Percentiles rank a stretch among this genome's conserved stretches.
These are phyloP conservation scores for Platerodrilus igneus DNA, from an alignment of 2,888 invertebrate species.

Conservation along the genomic window DNA sequence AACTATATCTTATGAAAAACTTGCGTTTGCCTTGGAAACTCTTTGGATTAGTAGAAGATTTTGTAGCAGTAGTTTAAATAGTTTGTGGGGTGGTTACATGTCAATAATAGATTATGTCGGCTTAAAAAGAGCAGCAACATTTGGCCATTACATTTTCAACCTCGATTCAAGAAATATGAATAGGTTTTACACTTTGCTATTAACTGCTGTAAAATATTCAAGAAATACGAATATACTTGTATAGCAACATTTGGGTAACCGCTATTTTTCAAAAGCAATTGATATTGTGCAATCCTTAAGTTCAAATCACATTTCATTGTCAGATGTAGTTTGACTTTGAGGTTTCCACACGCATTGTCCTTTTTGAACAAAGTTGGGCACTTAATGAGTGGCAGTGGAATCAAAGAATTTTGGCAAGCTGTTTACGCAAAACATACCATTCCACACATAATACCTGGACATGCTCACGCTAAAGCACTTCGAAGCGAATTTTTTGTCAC, in stretches of 20 bases:
- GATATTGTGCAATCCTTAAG: constrained; percentile 2
- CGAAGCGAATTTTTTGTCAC: too few species aligned
- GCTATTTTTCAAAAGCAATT: constrained; percentile 1
- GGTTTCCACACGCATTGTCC: constrained; percentile 8
- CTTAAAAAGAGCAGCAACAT: constrained; percentile 5
- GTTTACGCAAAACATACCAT: constrained; percentile 3
- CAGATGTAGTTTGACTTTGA: not conserved
- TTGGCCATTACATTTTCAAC: constrained; percentile 4
- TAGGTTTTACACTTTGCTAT: too few species aligned
- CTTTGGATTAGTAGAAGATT: constrained; percentile 3
- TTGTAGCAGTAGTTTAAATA: not conserved
- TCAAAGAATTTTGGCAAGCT: constrained; percentile 8
- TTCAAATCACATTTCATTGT: constrained; percentile 1
- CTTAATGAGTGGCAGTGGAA: constrained; percentile 5
- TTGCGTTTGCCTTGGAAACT: constrained; percentile 1
- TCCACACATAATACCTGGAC: too few species aligned
- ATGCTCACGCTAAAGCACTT: constrained; percentile 2
- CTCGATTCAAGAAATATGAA: not conserved
- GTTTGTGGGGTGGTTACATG: constrained; percentile 2
- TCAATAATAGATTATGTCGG: constrained; percentile 6
- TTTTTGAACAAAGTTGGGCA: constrained; percentile 6
- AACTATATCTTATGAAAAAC: not conserved
- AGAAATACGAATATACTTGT: constrained; percentile 2
- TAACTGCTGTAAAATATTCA: constrained; percentile 4
- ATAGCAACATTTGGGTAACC: too few species aligned